Conservation (phyloP, 2,797 vertebrate genomes). For the Hylomyscus alleni region DNA sequence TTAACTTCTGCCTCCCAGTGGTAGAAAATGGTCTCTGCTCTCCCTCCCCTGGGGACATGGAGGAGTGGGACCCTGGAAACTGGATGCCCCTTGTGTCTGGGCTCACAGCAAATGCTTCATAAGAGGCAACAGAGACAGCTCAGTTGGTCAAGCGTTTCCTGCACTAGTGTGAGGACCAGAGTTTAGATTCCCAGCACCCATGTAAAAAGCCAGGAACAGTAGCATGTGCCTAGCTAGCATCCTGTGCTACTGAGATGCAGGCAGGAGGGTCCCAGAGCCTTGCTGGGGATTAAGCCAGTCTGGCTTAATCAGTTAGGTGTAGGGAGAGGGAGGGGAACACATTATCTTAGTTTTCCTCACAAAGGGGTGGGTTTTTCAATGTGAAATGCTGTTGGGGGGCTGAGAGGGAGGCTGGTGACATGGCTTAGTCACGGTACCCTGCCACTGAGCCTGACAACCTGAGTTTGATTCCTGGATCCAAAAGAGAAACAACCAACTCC, state of each 20-base stretch:
- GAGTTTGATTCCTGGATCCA: not conserved
- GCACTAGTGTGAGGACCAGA: not conserved
- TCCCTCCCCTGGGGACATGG: fast-evolving
- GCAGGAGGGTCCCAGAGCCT: not conserved
- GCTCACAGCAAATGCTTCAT: not conserved
- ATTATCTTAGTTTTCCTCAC: not conserved
- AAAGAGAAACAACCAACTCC: not conserved
- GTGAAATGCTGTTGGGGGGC: not conserved
- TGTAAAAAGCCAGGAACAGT: too few relatives aligned
- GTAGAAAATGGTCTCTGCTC: too few relatives aligned
- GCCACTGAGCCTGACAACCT: not conserved
- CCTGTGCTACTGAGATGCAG: not conserved
- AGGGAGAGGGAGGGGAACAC: not conserved
- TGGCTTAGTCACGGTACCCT: not conserved
- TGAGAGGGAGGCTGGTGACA: not conserved
- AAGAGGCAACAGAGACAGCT: not conserved
- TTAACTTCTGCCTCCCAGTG: not conserved
- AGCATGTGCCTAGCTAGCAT: not conserved
- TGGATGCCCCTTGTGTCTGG: not conserved
- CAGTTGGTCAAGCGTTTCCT: not conserved
- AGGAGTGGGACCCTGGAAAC: not conserved
- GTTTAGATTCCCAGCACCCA: not conserved
- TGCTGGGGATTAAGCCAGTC: not conserved
- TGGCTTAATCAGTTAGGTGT: not conserved
- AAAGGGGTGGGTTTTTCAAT: not conserved